Base-by-base conservation (phyloP, 2,888 invertebrate species). In the Brachyptera risi region DNA sequence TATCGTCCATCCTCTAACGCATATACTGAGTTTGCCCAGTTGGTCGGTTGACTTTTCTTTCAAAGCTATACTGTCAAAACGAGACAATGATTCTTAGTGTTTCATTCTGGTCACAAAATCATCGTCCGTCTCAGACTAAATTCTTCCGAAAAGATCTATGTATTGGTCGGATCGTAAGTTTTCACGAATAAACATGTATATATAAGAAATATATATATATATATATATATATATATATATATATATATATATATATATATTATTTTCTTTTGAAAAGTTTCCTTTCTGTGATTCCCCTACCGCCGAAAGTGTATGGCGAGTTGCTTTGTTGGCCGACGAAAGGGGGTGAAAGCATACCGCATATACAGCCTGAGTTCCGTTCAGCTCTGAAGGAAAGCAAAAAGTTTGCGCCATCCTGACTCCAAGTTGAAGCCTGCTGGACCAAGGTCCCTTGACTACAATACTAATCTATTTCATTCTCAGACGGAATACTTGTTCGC, bases 71-170 rank as follows among this genome's bases (percentile, higher is more conserved):
- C n/a, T n/a, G n/a, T n/a, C n/a, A n/a, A n/a, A n/a, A n/a, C n/a
- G n/a, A n/a, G n/a, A n/a, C n/a, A n/a, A n/a, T n/a, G n/a, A n/a
- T n/a, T n/a, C n/a, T 51, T 24, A 51, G 17, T 27, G 27, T 31
- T 26, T 51, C 31, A 51, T 31, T 54, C 37, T 37, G 35, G 54
- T 54, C 54, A 54, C 37, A 31, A 54, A 54, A 54, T 54, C 54
- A 51, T 27, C 50, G 50, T 51, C 24, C 50, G 50, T 51, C 24
- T n/a, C n/a, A n/a, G n/a, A n/a, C n/a, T n/a, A n/a, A 24, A 27
- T 51, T 26, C n/a, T 17, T 42, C 21, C 42, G 31, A 51, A 51
- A 51, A 51, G 24, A 27, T 26, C 27, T 31, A 26, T 51, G 27
- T 51, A 27, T 51, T 51, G 24, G 17, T 51, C 26, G 26, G 19